Conservation (phyloP, 1,140 invertebrate species). For the Brachionus rubens region DNA sequence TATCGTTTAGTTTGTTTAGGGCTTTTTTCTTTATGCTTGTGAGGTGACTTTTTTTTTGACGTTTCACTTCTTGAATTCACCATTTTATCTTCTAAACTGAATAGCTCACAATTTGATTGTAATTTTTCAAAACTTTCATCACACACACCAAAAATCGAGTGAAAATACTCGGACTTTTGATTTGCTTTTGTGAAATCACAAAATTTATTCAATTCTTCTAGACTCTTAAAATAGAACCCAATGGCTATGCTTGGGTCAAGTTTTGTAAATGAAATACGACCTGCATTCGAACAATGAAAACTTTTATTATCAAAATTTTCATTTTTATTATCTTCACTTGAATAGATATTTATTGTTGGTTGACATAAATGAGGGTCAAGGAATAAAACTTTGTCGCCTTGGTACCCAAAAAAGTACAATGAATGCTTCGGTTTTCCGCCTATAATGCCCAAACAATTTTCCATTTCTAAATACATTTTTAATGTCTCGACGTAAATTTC, state of each 20-base stretch:
- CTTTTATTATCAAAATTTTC: constrained; percentile 59
- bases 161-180: background rate
- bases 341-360: constrained; percentile 71
- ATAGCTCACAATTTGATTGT: constrained; percentile 10
- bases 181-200: background rate
- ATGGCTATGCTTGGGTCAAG: constrained; percentile 90
- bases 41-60: background rate
- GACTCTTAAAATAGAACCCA: constrained; percentile 76
- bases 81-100: constrained; percentile 3
- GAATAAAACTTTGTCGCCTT: constrained; percentile 82
- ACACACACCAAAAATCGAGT: background rate
- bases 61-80: background rate
- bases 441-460: constrained; percentile 81
- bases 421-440: constrained; percentile 85
- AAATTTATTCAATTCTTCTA: constrained; percentile 69
- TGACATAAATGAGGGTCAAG: constrained; percentile 89
- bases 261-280: constrained; percentile 77
- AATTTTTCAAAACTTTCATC: constrained; percentile 19
- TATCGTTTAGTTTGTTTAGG: background rate
- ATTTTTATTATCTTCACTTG: background rate
- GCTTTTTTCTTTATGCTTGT: background rate
- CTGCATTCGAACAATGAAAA: constrained; percentile 80
- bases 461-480: constrained; percentile 71
- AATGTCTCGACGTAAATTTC: constrained; percentile 76
- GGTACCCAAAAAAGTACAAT: constrained; percentile 69